These are phyloP conservation scores for Xiphophorus birchmanni DNA, from an alignment of 2,797 vertebrate genomes.

Conservation along the genomic window DNA sequence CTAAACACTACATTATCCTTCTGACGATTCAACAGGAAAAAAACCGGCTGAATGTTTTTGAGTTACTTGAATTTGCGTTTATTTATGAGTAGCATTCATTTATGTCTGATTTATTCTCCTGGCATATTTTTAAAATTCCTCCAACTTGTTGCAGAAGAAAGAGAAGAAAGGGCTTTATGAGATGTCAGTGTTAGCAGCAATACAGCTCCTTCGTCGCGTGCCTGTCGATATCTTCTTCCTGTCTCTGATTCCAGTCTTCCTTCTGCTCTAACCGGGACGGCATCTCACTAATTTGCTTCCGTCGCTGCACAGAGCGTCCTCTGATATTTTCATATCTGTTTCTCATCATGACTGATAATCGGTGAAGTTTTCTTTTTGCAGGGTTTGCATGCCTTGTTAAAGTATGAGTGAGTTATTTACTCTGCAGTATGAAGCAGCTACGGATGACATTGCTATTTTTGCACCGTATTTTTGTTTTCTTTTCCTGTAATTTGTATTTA, in stretches of 20 bases:
- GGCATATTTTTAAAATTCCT: conserved; percentile 13
- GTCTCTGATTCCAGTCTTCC: conserved; percentile 66
- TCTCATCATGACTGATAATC: conserved; percentile 34
- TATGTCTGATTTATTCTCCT: conserved; percentile 14
- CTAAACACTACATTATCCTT: conserved; percentile 46
- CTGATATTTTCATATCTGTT: conserved; percentile 18
- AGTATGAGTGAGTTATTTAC: conserved; percentile 20
- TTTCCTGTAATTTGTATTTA: conserved; percentile 33
- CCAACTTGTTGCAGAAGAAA: conserved; percentile 42
- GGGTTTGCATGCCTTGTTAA: conserved; percentile 14
- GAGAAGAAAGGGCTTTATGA: conserved; percentile 69
- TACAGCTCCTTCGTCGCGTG: conserved; percentile 41
- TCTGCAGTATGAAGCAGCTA: conserved; percentile 33
- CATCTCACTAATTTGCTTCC: conserved; percentile 14
- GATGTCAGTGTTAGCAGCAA: conserved; percentile 74
- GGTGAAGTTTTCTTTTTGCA: conserved; percentile 7
- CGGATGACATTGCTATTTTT: conserved; percentile 44
- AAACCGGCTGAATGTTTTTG: conserved; percentile 53
- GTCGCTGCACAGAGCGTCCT: neutral
- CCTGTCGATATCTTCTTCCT: conserved; percentile 49
- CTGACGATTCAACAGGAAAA: conserved; percentile 19
- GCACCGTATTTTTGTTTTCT: conserved; percentile 31
- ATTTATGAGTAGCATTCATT: conserved; percentile 63
- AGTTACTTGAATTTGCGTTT: conserved; percentile 78
- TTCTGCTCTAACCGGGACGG: conserved; percentile 32